A percentile compares a stretch with the other conserved stretches of the same genome.
Conservation (phyloP, 2,113 vertebrate species). For the Calcarius ornatus region DNA sequence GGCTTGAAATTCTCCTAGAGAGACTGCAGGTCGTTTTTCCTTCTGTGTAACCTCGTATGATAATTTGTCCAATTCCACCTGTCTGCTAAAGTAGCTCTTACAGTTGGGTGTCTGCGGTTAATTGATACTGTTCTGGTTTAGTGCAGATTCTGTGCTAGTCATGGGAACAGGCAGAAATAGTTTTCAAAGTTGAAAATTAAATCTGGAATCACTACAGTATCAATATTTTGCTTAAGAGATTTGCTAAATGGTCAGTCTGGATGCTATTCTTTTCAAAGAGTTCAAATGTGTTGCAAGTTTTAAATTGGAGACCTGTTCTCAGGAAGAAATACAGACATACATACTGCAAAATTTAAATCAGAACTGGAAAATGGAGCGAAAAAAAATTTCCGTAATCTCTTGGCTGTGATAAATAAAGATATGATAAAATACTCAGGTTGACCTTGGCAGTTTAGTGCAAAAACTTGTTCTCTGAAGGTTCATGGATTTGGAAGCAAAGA, state of each 20-base stretch:
- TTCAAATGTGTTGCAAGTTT: neutral
- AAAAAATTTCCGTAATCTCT: neutral
- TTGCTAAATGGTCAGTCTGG: neutral
- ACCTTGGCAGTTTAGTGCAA: neutral
- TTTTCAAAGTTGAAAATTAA: neutral
- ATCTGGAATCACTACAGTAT: neutral
- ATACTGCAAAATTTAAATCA: neutral
- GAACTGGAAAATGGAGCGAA: neutral
- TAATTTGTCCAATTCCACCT: constrained; percentile 31
- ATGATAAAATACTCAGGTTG: neutral
- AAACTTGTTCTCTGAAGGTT: neutral
- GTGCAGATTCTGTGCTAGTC: neutral
- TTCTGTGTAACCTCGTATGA: neutral
- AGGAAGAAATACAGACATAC: neutral
- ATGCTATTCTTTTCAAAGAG: neutral
- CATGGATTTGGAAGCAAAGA: constrained; percentile 1
- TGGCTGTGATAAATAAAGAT: constrained; percentile 12
- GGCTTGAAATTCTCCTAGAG: constrained; percentile 16
- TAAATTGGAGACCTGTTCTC: neutral
- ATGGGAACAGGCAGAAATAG: neutral
- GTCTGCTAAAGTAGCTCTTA: neutral
- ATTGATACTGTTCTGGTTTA: constrained; percentile 31
- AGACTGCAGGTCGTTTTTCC: neutral
- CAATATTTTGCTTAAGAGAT: neutral
- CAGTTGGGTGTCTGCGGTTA: constrained; percentile 10